Conservation (phyloP, 2,113 vertebrate genomes). For the Zapornia atra region DNA sequence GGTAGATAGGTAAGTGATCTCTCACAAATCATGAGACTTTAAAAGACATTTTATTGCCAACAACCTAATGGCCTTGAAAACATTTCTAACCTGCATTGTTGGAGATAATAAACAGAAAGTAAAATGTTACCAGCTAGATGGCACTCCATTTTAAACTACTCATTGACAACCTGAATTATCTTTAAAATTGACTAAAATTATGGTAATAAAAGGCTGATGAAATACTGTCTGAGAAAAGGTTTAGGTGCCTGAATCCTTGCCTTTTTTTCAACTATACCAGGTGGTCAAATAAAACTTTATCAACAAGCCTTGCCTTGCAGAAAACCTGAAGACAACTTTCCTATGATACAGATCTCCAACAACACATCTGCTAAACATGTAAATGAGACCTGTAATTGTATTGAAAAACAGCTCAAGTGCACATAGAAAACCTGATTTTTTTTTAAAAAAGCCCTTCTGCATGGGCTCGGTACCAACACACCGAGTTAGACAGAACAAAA, state of each 20-base stretch:
- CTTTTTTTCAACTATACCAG: not conserved
- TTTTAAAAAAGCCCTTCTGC: not conserved
- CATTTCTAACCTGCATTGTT: not conserved
- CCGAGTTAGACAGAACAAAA: not conserved
- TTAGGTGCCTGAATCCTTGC: not conserved
- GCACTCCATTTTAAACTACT: not conserved
- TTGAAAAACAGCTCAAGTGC: not conserved
- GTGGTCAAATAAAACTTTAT: not conserved
- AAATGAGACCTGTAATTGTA: not conserved
- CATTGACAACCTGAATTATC: not conserved
- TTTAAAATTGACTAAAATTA: not conserved
- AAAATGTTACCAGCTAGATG: not conserved
- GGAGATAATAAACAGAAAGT: not conserved
- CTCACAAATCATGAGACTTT: not conserved
- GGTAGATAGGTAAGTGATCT: not conserved
- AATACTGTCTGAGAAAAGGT: not conserved
- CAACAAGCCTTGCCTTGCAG: not conserved
- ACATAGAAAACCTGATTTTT: not conserved
- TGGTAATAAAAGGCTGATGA: not conserved
- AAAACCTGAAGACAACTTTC: not conserved
- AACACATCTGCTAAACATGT: not conserved
- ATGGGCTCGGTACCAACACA: not conserved
- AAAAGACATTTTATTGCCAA: not conserved
- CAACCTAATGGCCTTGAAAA: not conserved
- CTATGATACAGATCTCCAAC: not conserved